These are phyloP conservation scores for Recurvirostra avosetta DNA, from an alignment of 2,113 vertebrate species.

Conservation along the genomic window DNA sequence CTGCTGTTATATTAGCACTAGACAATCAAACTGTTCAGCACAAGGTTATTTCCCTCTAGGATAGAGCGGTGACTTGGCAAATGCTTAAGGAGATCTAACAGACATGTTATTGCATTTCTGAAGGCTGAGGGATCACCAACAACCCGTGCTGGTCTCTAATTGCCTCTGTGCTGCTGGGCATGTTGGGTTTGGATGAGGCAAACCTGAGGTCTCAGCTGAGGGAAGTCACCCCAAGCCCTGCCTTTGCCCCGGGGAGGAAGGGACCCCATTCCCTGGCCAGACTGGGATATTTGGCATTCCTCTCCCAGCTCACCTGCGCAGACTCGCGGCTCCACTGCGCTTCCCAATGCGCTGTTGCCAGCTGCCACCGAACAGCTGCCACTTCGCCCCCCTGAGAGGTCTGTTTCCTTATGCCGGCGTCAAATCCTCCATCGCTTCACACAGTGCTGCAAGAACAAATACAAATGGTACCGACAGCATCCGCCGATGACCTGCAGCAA, in stretches of 20 bases:
- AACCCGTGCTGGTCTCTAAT: not conserved
- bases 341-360: rapidly evolving
- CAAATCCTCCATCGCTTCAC: not conserved
- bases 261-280: not conserved
- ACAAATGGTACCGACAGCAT: not conserved
- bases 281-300: not conserved
- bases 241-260: not conserved
- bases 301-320: not conserved
- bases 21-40: constrained; percentile 1
- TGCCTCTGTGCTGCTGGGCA: not conserved
- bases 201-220: not conserved
- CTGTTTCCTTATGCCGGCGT: not conserved
- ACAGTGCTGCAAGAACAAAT: not conserved
- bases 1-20: constrained; percentile 40
- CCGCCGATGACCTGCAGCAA: not conserved
- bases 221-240: not conserved
- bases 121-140: constrained; percentile 5
- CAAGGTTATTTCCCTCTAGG: constrained; percentile 13
- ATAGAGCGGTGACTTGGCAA: not conserved
- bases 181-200: not conserved
- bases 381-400: not conserved
- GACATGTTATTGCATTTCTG: constrained; percentile 60
- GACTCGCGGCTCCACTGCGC: not conserved
- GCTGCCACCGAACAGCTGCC: constrained; percentile 2
- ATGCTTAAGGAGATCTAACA: constrained; percentile 37